A percentile compares a stretch with the other conserved stretches of the same genome.
These are phyloP conservation scores for Diceros bicornis DNA, from an alignment of 2,797 vertebrate genomes.

Conservation along the genomic window DNA sequence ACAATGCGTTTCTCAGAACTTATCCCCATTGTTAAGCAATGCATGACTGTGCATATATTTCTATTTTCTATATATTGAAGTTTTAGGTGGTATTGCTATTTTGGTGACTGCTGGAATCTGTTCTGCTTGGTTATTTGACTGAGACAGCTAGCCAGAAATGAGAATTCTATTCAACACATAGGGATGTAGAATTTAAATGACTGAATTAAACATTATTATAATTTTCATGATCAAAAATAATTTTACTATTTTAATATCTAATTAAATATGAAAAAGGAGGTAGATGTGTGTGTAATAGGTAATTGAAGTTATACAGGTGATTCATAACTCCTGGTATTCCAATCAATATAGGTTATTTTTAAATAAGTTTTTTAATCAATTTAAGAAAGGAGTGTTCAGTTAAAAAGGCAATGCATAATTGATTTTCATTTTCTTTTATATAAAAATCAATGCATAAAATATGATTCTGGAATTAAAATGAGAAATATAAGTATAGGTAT, in stretches of 20 bases:
- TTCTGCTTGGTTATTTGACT: not conserved
- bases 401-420: not conserved
- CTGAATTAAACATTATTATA: not conserved
- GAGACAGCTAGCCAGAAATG: not conserved
- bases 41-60: not conserved
- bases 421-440: constrained; percentile 1
- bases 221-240: not conserved
- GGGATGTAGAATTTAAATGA: not conserved
- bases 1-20: no score
- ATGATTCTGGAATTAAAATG: not conserved
- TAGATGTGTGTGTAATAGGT: not conserved
- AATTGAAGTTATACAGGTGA: not conserved
- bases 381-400: not conserved
- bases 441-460: not conserved
- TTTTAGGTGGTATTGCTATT: not conserved
- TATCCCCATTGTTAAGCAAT: no score
- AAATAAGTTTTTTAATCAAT: constrained; percentile 34
- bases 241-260: not conserved
- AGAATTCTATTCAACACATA: not conserved
- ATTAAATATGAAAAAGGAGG: not conserved
- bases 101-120: not conserved
- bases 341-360: constrained; percentile 24
- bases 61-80: not conserved
- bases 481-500: not conserved
- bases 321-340: not conserved